Evolutionary conservation across 2,888 invertebrate species (phyloP).

Genomic region (Harpalus rubripes): DNA sequence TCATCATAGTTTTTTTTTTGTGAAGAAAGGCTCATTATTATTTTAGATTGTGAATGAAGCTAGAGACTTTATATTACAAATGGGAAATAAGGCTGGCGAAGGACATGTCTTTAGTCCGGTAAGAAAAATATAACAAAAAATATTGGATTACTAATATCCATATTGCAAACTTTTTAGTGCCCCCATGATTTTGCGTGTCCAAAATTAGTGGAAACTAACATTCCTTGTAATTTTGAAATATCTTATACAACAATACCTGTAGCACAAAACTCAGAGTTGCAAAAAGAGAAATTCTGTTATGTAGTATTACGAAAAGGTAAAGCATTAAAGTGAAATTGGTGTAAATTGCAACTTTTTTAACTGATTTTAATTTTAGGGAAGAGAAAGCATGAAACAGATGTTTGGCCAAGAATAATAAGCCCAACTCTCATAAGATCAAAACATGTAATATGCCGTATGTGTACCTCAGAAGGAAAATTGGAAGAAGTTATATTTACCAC

Average conservation of each 20-base stretch:
- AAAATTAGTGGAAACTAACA: conserved; percentile 81
- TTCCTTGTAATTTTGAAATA: conserved; percentile 89
- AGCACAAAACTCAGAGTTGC: conserved; percentile 76
- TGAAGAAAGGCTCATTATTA: conserved; percentile 47
- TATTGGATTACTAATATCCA: conserved; percentile 20
- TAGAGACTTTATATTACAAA: conserved; percentile 87
- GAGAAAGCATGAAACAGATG: conserved; percentile 78
- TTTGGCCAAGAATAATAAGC: conserved; percentile 90
- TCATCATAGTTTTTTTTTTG: conserved; percentile 33
- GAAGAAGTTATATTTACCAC: conserved; percentile 88
- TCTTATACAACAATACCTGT: conserved; percentile 81
- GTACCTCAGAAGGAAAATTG: conserved; percentile 86
- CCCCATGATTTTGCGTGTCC: conserved; percentile 92
- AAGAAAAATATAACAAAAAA: conserved; percentile 73
- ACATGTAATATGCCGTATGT: conserved; percentile 89
- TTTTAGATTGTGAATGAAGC: conserved; percentile 87
- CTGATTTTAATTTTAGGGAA: conserved; percentile 73
- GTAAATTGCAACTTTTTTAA: neutral
- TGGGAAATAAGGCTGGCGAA: conserved; percentile 75
- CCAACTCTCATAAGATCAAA: conserved; percentile 84
- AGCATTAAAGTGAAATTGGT: too few species aligned
- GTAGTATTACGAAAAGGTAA: conserved; percentile 89
- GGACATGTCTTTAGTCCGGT: conserved; percentile 89
- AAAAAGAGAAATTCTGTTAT: conserved; percentile 86
- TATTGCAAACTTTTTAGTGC: conserved; percentile 80